Base-by-base conservation (phyloP, 2,888 invertebrate species). In the Sesamia inferens region DNA sequence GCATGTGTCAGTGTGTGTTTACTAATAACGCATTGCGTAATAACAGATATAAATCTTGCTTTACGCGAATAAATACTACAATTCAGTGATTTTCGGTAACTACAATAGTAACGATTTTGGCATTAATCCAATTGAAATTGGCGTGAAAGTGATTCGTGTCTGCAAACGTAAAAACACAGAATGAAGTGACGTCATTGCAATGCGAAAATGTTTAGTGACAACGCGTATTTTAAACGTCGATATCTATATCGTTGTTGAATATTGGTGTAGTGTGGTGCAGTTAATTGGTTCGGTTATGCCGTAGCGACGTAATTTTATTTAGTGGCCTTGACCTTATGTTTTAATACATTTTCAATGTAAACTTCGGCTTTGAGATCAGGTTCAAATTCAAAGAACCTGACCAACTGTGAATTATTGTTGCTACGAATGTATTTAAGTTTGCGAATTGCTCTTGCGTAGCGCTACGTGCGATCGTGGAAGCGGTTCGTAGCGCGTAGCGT, bases 401-500 rank as follows among this genome's bases (percentile, higher is more conserved):
- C n/a, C 31, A 42, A 57, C 11, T 48, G 62, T 47, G 55, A 58
- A 62, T 55, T 42, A 10, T 48, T 66, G 48, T 16, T 62, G 44
- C 57, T 72, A 67, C 58, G 51, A 82, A 61, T 59, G 68, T 58
- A 70, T 70, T 68, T 16, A 67, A 51, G 63, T 42, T 59, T 22
- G 69, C 55, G 64, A 68, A 54, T n/a, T 58, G n/a, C 19, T 67
- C 13, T 69, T 47, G 63, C 75, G 81, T 81, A 84, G 81, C 68
- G 84, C 84, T 81, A 83, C 81, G 81, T 39, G 55, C 59, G 65
- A n/a, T 67, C 58, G 63, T 55, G 65, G 84, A 74, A 74, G 62
- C 66, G 81, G 51, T 76, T 54, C 84, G 84, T 81, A 82, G 82
- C 77, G 55, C 59, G 68, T 39, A 70, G 68, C 84, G 81, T 84